These are phyloP conservation scores for Drosophila pallidifrons DNA, from an alignment of 1,140 invertebrate genomes.

Conservation along the genomic window DNA sequence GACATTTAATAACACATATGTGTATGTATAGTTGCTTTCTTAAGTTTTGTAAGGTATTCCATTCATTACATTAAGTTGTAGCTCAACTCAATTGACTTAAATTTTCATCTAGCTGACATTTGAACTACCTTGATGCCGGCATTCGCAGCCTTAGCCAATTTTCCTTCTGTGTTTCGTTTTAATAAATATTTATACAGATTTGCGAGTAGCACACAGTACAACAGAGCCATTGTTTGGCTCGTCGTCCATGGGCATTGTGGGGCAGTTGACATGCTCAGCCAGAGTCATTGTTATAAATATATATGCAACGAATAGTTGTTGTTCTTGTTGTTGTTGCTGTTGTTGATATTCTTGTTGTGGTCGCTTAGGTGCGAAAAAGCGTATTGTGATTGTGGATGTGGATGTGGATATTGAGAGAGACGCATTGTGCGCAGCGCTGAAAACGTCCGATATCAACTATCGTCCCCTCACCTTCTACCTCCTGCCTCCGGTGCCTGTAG, in stretches of 20 bases:
- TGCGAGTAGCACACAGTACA: neutral
- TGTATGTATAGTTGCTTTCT: too few species aligned
- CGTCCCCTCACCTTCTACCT: neutral
- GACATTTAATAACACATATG: too few species aligned
- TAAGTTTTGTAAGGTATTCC: too few species aligned
- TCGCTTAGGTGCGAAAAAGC: constrained; percentile 70
- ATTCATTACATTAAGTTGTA: neutral
- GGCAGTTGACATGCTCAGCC: constrained; percentile 49
- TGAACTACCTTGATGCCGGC: neutral
- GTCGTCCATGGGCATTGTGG: constrained; percentile 25
- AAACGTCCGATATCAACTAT: constrained; percentile 49
- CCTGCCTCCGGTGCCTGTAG: constrained; percentile 8
- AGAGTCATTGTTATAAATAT: constrained; percentile 50
- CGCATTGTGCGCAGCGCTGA: constrained; percentile 47
- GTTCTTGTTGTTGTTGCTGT: too few species aligned
- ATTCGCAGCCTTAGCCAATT: neutral
- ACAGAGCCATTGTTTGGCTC: constrained; percentile 33
- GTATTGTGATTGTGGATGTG: constrained; percentile 35
- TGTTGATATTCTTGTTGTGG: constrained; percentile 37
- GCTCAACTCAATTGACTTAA: neutral
- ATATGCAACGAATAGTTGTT: constrained; percentile 20
- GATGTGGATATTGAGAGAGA: neutral
- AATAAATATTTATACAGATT: constrained; percentile 51
- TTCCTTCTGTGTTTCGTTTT: constrained; percentile 24
- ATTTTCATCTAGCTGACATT: neutral